phyloP scores from a whole-genome alignment of 2,888 invertebrate genomes.

The Abrostola triplasia region DNA sequence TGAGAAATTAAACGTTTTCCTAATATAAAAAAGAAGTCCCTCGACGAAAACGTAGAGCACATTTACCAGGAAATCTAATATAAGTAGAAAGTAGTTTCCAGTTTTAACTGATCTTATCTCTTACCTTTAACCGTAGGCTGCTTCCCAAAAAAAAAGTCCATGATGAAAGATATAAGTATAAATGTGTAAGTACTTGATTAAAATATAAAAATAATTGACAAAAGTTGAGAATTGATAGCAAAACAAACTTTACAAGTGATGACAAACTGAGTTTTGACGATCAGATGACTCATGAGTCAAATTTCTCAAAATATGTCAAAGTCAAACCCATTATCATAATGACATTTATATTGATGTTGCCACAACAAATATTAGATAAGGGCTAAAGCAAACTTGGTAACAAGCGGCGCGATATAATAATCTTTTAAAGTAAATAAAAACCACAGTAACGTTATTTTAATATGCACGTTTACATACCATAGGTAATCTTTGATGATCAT shows the following conservation, averaged over 20 bases:
- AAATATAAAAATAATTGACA: constrained; percentile 8
- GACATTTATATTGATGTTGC: neutral
- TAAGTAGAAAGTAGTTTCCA: neutral
- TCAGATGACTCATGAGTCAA: constrained; percentile 39
- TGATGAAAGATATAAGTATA: constrained; percentile 44
- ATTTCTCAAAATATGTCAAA: too few relatives aligned
- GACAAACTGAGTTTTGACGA: constrained; percentile 31
- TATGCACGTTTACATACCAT: too few relatives aligned
- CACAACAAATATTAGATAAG: neutral
- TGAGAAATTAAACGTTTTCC: too few relatives aligned
- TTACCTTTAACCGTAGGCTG: constrained; percentile 90
- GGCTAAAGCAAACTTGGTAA: neutral
- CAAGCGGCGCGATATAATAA: neutral
- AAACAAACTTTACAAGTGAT: constrained; percentile 37
- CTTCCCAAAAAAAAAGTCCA: constrained; percentile 90
- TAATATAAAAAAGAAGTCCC: too few relatives aligned
- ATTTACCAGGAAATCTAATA: constrained; percentile 6
- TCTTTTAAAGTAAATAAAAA: too few relatives aligned
- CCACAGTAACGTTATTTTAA: too few relatives aligned
- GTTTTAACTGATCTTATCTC: neutral
- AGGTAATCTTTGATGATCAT: too few relatives aligned
- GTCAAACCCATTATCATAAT: neutral
- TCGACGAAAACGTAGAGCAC: neutral
- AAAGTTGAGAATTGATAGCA: constrained; percentile 9
- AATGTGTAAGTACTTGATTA: neutral